phyloP scores from a whole-genome alignment of 2,888 invertebrate genomes.

The Andrena hattorfiana region DNA sequence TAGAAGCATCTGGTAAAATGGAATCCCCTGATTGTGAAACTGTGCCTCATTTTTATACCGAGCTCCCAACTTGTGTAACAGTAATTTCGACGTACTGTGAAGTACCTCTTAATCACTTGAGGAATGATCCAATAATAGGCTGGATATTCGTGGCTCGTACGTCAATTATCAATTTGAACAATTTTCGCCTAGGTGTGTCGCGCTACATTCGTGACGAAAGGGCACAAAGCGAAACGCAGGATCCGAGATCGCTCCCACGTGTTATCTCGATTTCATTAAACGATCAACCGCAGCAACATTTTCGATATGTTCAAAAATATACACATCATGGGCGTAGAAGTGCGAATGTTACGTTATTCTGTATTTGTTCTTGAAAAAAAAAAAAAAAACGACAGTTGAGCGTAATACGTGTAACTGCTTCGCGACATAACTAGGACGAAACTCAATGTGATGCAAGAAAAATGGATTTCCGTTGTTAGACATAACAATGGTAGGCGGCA shows the following conservation, averaged over 20 bases:
- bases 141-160: conserved; percentile 76
- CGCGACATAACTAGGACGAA: conserved; percentile 75
- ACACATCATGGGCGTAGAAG: conserved; percentile 12
- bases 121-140: conserved; percentile 73
- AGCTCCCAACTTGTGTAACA: conserved; percentile 79
- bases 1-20: conserved; percentile 79
- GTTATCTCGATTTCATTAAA: conserved; percentile 35
- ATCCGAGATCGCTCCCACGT: conserved; percentile 36
- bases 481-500: conserved; percentile 75
- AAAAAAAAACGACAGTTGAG: conserved; percentile 15
- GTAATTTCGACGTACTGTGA: conserved; percentile 70
- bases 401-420: conserved; percentile 38
- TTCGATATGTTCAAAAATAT: conserved; percentile 29
- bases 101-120: conserved; percentile 69
- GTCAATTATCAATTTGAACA: conserved; percentile 76
- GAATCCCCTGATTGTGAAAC: conserved; percentile 82
- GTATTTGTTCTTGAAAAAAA: conserved; percentile 22
- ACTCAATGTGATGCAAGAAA: conserved; percentile 69
- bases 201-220: conserved; percentile 54
- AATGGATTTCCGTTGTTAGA: conserved; percentile 71
- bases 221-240: conserved; percentile 43
- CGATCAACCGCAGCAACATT: conserved; percentile 13
- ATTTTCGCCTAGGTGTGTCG: conserved; percentile 78
- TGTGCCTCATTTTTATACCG: conserved; percentile 84
- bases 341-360: conserved; percentile 49